Conservation (phyloP, 37 sponge, comb jelly and placozoan genomes). For the Hormiphora californensis region DNA sequence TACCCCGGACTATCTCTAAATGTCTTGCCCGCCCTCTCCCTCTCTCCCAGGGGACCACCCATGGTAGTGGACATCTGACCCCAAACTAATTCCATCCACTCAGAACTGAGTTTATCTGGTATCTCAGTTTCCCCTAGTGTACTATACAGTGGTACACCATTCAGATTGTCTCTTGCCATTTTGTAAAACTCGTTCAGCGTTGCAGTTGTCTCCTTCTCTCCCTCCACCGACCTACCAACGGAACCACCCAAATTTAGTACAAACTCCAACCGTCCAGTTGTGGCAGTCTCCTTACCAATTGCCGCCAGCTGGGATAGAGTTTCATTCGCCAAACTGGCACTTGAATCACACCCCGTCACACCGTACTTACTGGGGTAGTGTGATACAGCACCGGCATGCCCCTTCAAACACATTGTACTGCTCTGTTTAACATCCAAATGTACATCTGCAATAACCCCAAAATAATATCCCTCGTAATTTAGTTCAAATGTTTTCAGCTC, state of each 20-base stretch:
- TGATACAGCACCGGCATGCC: not conserved
- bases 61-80: too few relatives aligned
- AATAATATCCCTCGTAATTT: not conserved
- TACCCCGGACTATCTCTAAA: too few relatives aligned
- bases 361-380: not conserved
- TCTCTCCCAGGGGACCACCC: too few relatives aligned
- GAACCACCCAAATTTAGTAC: not conserved
- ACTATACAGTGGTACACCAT: too few relatives aligned
- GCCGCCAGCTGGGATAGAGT: not conserved
- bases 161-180: too few relatives aligned
- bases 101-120: too few relatives aligned
- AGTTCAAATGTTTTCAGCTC: not conserved
- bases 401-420: not conserved
- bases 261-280: not conserved
- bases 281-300: not conserved
- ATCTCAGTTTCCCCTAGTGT: too few relatives aligned
- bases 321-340: not conserved
- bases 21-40: too few relatives aligned
- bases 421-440: not conserved
- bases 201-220: too few relatives aligned
- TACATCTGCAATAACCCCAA: constrained; percentile 30
- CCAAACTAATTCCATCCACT: too few relatives aligned
- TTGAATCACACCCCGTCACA: not conserved
- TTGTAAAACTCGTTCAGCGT: too few relatives aligned
- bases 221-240: not conserved